These are phyloP conservation scores for Schizothorax lantsangensis DNA, from an alignment of 2,797 vertebrate species.

Conservation along the genomic window DNA sequence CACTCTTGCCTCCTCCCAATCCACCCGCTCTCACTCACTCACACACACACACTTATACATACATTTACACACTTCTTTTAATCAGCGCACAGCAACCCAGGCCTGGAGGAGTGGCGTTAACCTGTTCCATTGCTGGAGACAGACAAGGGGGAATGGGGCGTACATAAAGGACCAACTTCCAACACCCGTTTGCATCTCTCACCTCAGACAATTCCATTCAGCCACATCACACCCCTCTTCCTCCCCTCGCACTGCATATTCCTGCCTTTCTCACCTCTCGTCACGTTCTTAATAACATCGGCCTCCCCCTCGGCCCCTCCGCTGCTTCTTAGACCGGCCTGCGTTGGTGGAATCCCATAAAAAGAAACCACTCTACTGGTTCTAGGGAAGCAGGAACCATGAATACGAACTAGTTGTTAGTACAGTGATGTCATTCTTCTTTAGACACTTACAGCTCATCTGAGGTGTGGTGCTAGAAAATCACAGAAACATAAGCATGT, in stretches of 20 bases:
- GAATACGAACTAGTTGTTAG: neutral
- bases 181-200: slow-evolving; percentile 77
- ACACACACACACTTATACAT: slow-evolving; percentile 1
- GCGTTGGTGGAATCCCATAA: slow-evolving; percentile 16
- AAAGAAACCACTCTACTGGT: neutral
- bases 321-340: neutral
- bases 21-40: slow-evolving; percentile 74
- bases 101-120: slow-evolving; percentile 26
- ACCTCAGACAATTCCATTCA: slow-evolving; percentile 71
- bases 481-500: neutral
- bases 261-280: slow-evolving; percentile 80
- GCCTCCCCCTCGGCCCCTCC: neutral
- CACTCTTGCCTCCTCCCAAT: slow-evolving; percentile 79
- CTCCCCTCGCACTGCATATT: slow-evolving; percentile 81
- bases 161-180: slow-evolving; percentile 36
- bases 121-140: slow-evolving; percentile 16
- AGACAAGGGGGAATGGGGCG: neutral
- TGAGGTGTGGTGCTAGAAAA: neutral
- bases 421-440: neutral
- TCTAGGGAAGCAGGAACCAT: neutral
- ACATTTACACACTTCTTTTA: slow-evolving; percentile 48
- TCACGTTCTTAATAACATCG: slow-evolving; percentile 56
- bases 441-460: neutral
- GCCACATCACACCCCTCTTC: slow-evolving; percentile 80
- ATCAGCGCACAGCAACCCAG: slow-evolving; percentile 19